Evolutionary conservation across 2,888 invertebrate genomes (phyloP), one percentile per base, ranked within the genome.

Genomic region (Mythimna loreyi): DNA sequence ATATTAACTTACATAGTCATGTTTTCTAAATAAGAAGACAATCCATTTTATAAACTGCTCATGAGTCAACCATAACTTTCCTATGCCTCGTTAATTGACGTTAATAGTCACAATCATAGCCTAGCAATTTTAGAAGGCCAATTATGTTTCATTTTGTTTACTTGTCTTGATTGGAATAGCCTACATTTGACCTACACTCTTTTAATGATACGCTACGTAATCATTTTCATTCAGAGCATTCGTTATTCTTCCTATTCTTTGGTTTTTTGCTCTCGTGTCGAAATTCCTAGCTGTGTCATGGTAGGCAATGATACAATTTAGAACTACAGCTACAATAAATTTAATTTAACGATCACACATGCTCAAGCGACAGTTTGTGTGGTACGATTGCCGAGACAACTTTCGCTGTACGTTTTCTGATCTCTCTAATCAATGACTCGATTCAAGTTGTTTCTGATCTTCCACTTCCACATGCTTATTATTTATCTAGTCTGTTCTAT

Each of bases 111-210:
- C 83, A 83, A 84, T 84, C 75, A 84, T 72, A 70, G 70, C 45
- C 78, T 75, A 78, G 83, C 85, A 81, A 84, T 83, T 84, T 81
- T 69, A 78, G 84, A 76, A 82, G 83, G 83, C 80, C 85, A 84
- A 85, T 85, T 85, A 84, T 75, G 57, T 70, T 75, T 72, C 66
- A 71, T 78, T 84, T 78, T 84, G 75, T 84, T 81, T 84, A 84
- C 83, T 74, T 83, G 66, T 63, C 63, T 81, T 84, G 78, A 81
- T 84, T 83, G 81, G 80, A 70, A 71, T 80, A 84, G 75, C 83
- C 82, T 80, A 83, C 82, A 80, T 83, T 81, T 71, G 78, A 65
- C 73, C 81, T 72, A 75, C 65, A 80, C 67, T 77, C 55, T 67
- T 76, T 68, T 79, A 68, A 74, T 77, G 74, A 72, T 80, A 72